phyloP scores from a whole-genome alignment of 2,888 invertebrate species.

The Thecocarcelia acutangulata region DNA sequence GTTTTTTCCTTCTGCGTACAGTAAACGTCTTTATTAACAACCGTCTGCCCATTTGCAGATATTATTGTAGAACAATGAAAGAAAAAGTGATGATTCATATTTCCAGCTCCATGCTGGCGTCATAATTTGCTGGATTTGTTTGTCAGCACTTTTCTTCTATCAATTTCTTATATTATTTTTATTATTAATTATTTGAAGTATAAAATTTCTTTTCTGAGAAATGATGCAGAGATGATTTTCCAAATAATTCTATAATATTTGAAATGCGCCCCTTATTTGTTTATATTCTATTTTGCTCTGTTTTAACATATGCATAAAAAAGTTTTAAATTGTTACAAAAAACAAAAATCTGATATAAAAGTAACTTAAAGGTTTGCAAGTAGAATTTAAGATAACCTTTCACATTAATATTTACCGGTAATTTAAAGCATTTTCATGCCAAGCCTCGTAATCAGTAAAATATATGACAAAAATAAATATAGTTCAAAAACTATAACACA shows the following conservation, averaged over 20 bases:
- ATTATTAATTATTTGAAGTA: background rate
- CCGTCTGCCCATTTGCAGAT: conserved; percentile 22
- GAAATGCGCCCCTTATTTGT: conserved; percentile 5
- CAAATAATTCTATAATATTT: conserved; percentile 1
- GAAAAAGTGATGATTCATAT: conserved; percentile 64
- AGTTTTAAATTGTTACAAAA: too few relatives aligned
- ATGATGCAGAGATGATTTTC: conserved; percentile 54
- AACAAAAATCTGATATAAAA: too few relatives aligned
- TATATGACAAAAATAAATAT: too few relatives aligned
- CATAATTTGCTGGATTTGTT: conserved; percentile 2
- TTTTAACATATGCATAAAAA: too few relatives aligned
- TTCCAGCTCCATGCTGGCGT: conserved; percentile 9
- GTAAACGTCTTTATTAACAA: conserved; percentile 40
- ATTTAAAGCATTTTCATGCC: too few relatives aligned
- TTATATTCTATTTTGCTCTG: too few relatives aligned
- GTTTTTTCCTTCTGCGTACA: too few relatives aligned
- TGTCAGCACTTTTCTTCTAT: conserved; percentile 32
- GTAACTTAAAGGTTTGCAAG: too few relatives aligned
- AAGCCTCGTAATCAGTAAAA: too few relatives aligned
- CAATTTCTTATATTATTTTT: conserved; percentile 37
- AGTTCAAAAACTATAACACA: too few relatives aligned
- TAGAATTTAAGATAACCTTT: too few relatives aligned
- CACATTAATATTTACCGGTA: too few relatives aligned
- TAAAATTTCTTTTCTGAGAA: conserved; percentile 10
- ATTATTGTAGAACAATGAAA: background rate